Conservation (phyloP, 1,140 invertebrate species). For the Bombus polaris region DNA sequence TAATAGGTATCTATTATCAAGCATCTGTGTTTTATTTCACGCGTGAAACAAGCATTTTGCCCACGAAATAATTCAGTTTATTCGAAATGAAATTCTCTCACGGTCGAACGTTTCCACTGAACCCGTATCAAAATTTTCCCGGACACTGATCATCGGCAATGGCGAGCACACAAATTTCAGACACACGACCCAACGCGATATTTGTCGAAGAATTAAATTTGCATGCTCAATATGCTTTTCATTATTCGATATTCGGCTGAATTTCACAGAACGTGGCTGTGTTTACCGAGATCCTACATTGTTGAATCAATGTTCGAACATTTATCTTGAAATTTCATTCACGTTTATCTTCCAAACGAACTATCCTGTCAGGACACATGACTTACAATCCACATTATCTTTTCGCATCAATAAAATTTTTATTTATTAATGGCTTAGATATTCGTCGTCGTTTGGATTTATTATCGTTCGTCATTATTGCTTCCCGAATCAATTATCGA, state of each 20-base stretch:
- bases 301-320: background rate
- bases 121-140: background rate
- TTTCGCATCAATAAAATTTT: too few species aligned
- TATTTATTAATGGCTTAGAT: too few species aligned
- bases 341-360: too few species aligned
- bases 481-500: background rate
- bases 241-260: slow-evolving; percentile 16
- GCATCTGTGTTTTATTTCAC: background rate
- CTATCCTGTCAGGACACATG: too few species aligned
- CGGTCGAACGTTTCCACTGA: background rate
- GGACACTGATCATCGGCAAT: background rate
- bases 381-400: background rate
- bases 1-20: background rate
- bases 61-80: background rate
- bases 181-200: background rate
- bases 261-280: background rate
- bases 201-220: slow-evolving; percentile 25
- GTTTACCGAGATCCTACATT: background rate
- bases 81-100: background rate
- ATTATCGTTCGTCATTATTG: background rate
- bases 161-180: background rate
- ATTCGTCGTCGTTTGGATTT: background rate
- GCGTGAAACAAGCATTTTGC: too few species aligned
- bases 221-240: slow-evolving; percentile 10
- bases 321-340: background rate